Percentiles rank a stretch among this genome's conserved stretches.
Conservation (phyloP, 2,113 vertebrate genomes). For the Lepidothrix coronata region DNA sequence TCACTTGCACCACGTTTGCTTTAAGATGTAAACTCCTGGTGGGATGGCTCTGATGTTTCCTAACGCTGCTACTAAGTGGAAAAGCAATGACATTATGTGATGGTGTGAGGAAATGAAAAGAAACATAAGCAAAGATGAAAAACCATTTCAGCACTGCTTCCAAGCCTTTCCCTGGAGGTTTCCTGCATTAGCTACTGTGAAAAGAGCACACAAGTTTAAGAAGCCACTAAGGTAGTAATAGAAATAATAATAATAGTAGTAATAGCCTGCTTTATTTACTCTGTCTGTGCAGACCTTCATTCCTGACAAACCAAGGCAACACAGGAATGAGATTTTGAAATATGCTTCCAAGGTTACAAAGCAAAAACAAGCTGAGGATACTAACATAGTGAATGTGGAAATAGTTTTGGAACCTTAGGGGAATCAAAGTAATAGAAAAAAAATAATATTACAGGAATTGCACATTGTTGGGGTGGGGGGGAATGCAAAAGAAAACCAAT, state of each 20-base stretch:
- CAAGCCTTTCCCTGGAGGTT: background rate
- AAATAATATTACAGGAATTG: slow-evolving; percentile 28
- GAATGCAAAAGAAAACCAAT: background rate
- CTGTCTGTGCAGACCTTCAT: background rate
- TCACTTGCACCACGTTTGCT: background rate
- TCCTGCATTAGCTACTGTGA: background rate
- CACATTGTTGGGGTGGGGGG: background rate
- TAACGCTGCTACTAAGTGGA: background rate
- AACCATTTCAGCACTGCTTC: background rate
- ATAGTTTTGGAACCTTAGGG: background rate
- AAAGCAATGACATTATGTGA: background rate
- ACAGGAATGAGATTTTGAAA: slow-evolving; percentile 40
- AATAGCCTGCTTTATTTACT: background rate
- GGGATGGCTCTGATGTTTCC: background rate
- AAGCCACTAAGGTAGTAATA: background rate
- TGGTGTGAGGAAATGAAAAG: background rate
- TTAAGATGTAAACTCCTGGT: background rate
- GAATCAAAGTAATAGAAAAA: slow-evolving; percentile 34
- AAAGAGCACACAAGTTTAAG: background rate
- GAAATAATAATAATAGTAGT: background rate
- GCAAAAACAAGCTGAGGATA: background rate
- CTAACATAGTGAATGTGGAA: background rate
- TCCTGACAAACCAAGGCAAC: slow-evolving; percentile 6
- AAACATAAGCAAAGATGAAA: background rate
- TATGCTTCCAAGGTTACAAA: background rate